Percentiles rank a stretch among this genome's conserved stretches.
Conservation (phyloP, 2,888 invertebrate species). For the Coleophora flavipennella region DNA sequence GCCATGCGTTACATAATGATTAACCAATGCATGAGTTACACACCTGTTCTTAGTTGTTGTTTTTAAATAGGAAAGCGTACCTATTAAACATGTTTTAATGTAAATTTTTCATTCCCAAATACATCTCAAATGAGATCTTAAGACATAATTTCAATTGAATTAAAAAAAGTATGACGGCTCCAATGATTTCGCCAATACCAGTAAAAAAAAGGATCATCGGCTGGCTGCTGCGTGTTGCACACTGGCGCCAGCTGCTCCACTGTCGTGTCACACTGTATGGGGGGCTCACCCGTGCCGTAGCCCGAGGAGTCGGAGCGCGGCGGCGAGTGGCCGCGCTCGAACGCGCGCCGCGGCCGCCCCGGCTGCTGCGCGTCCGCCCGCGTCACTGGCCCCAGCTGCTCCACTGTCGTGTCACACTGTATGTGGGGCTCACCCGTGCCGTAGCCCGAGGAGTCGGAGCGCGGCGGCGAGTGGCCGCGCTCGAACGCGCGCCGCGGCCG, state of each 20-base stretch:
- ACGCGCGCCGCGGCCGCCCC: constrained; percentile 75
- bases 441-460: constrained; percentile 87
- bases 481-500: constrained; percentile 79
- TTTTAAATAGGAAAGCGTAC: no score
- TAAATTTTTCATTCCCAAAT: no score
- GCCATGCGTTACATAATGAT: no score
- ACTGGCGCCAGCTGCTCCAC: constrained; percentile 41
- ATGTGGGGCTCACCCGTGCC: constrained; percentile 74
- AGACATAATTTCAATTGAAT: no score
- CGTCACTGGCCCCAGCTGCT: constrained; percentile 39
- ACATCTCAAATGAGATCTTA: no score
- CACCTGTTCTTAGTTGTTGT: no score
- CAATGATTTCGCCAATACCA: no score
- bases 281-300: constrained; percentile 80
- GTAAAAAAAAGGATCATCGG: no score
- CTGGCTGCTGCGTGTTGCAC: constrained; percentile 60
- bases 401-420: constrained; percentile 16
- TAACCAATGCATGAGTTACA: no score
- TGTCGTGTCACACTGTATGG: constrained; percentile 7
- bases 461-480: constrained; percentile 84
- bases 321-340: constrained; percentile 85
- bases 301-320: constrained; percentile 87
- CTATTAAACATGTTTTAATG: no score
- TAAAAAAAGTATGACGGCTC: no score
- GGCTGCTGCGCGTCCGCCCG: constrained; percentile 65